A percentile compares a stretch with the other conserved stretches of the same genome.
Evolutionary conservation across 2,888 invertebrate species (phyloP).

Genomic region (Acanthosoma haemorrhoidale): DNA sequence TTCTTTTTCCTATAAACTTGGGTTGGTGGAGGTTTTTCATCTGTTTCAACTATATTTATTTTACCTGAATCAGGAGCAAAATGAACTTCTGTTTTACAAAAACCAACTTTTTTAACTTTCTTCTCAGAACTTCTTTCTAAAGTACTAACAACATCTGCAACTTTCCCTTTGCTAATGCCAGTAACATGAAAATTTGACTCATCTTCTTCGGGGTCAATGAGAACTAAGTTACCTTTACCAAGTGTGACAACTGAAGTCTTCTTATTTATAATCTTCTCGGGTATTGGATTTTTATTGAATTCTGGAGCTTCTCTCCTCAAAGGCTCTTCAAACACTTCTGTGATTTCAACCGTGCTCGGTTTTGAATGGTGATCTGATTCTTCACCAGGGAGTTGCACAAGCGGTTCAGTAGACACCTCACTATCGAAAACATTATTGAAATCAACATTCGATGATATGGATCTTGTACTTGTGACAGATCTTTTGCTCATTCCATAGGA

Average conservation of each 20-base stretch:
- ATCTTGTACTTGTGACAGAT: conserved; percentile 33
- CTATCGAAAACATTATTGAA: conserved; percentile 17
- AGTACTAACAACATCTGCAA: conserved; percentile 30
- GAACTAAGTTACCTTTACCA: conserved; percentile 35
- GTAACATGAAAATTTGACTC: conserved; percentile 36
- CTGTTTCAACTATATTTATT: conserved; percentile 81
- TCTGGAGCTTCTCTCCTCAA: not conserved
- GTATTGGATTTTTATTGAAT: not conserved
- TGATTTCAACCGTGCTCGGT: conserved; percentile 33
- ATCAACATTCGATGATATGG: conserved; percentile 26
- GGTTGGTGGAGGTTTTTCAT: conserved; percentile 79
- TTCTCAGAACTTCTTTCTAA: conserved; percentile 44
- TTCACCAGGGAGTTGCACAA: conserved; percentile 16
- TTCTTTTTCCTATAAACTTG: conserved; percentile 70
- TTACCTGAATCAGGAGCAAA: conserved; percentile 79
- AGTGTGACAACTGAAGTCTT: conserved; percentile 37
- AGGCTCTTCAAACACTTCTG: conserved; percentile 29
- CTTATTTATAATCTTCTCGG: conserved; percentile 29
- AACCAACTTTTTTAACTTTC: conserved; percentile 70
- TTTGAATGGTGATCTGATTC: conserved; percentile 17
- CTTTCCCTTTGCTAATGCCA: conserved; percentile 31
- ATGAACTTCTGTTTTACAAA: conserved; percentile 83
- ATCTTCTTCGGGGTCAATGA: conserved; percentile 35
- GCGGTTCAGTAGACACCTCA: not conserved
- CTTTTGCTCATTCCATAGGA: conserved; percentile 33